Base-by-base conservation (phyloP, 2,888 invertebrate genomes). In the Dioctria rufipes region DNA sequence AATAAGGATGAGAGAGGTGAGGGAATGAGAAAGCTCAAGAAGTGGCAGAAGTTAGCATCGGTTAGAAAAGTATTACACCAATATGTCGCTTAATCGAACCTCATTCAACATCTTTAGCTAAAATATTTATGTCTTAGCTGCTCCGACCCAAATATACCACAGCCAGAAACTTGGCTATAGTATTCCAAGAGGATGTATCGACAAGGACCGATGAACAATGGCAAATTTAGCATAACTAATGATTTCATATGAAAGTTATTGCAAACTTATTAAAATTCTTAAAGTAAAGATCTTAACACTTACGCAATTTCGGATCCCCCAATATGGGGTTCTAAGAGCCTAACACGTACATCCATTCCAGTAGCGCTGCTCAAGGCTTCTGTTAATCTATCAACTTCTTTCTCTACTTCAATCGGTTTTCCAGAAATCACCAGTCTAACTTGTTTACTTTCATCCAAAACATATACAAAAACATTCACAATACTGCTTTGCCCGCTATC, bases 401-500 rank as follows among this genome's bases (percentile, higher is more conserved):
- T 92, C 85, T 96, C 95, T 0, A 95, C 93, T 81, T 94, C 93
- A 84, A 93, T 92, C 0, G 96, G 95, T 83, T 92, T 93, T 2
- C 93, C 93, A 25, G 93, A 94, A 84, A 96, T 91, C 0, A 95
- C 94, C 87, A 96, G 90, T 0, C 96, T 93, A 40, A 96, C 91
- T 87, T 96, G 95, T 84, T 94, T 94, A 82, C 93, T 92, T 85
- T 96, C 95, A 83, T 96, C 95, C 75, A 96, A 89, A 3, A 96
- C 93, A 87, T 96, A 96, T 0, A 96, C 96, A 87, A 96, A 95
- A 81, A 96, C 95, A 87, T 95, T 96, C 75, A 94, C 94, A 83
- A 96, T 95, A 69, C 95, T 93, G 6, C 95, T 95, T 82, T 92
- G 93, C 2, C 96, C 96, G 85, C 95, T 94, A 85, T 95, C 94